Base-by-base conservation (phyloP, 1,140 invertebrate genomes). In the Anastrepha obliqua region DNA sequence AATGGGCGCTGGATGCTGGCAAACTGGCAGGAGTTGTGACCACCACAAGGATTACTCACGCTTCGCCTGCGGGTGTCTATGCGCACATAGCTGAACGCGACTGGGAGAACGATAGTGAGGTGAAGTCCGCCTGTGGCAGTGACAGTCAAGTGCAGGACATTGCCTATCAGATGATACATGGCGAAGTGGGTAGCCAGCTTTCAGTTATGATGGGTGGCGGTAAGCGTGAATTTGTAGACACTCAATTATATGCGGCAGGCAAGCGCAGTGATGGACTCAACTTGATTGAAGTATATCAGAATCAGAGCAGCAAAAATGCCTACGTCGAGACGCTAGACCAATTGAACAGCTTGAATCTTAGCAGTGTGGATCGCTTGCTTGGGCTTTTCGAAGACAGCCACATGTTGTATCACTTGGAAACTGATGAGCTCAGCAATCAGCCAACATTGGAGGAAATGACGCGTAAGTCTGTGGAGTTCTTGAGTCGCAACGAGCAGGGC, bases 391-490 rank as follows among this genome's bases (percentile, higher is more conserved):
- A 94, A 0, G 91, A 92, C 60, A 93, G 94, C 62, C 95, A 95
- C 88, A 94, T 95, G 93, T 92, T 94, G 9, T 95, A 95, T 87
- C 93, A 95, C 89, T 89, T 95, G 47, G 91, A 95, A 90, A 94
- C 51, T 90, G 96, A 93, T 89, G 88, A 86, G 44, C 95, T 90
- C 94, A 88, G 86, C 3, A 87, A 85, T 60, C 96, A 92, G 94
- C 97, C 97, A 0, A 96, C 96, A 1, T 93, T 98, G 2, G 94
- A 94, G 8, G 96, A 97, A 91, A 97, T 98, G 97, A 96, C 96
- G 1, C 93, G 95, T 89, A 95, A 95, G 65, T 96, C 97, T 0
- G 95, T 98, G 29, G 94, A 95, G 86, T 94, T 97, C 2, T 93
- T 98, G 2, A 95, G 96, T 87, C 87, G 93, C 29, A 95, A 96